Base-by-base conservation (phyloP, 2,113 vertebrate species). In the Onychorhynchus coronatus region DNA sequence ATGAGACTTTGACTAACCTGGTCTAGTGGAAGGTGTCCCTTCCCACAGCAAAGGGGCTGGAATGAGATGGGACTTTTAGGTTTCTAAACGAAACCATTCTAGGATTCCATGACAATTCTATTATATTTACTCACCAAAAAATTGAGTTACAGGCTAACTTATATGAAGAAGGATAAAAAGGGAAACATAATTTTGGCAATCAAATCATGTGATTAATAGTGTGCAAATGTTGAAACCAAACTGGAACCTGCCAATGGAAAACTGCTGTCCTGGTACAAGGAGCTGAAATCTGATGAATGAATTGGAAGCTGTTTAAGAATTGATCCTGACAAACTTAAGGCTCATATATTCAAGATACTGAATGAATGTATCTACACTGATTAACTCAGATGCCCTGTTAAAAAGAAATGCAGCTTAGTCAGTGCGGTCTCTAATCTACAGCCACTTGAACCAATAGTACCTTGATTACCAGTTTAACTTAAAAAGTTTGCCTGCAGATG, bases 391-490 rank as follows among this genome's bases (percentile, higher is more conserved):
- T 66, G 37, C 11, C 21, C 35, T 55, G 42, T 80, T 97, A 88
- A 85, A 91, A 95, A 93, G 84, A 94, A 92, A 85, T 78, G 52
- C 68, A 81, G 70, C 56, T 72, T 65, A 82, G 66, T 87, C 61
- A 53, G 39, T 42, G 22, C 0, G 0, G 35, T 52, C 75, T 90
- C 83, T 93, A 77, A 93, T 93, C 65, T 91, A 88, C 50, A 86
- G 61, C 55, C 78, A 83, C 52, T 93, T 93, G 94, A 90, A 71
- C 75, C 53, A 74, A 89, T n/a, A 77, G 33, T 18, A 86, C 39
- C 65, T 85, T 90, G 62, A 94, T 95, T 95, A 95, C 50, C 58
- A 71, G 85, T 93, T 96, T 90, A 85, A 41, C 71, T 88, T 76
- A 7, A 91, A 58, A 93, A 88, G 50, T 67, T 91, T 91, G 61